phyloP scores from a whole-genome alignment of 2,797 vertebrate species.

The Pseudopleuronectes americanus region DNA sequence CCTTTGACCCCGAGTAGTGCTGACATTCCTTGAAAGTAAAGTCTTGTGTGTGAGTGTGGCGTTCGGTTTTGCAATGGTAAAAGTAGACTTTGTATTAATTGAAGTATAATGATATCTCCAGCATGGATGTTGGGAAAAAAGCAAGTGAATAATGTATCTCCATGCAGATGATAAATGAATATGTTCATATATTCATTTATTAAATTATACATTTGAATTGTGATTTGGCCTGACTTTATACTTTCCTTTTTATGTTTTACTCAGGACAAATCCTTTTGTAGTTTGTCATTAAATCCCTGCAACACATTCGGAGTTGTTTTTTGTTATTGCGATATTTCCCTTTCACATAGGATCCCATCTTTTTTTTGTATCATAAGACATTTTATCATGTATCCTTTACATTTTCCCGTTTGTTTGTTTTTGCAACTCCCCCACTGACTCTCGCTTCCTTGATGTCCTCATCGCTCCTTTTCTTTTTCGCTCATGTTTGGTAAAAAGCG shows the following conservation, averaged over 20 bases:
- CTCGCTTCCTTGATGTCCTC: constrained; percentile 7
- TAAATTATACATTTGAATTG: constrained; percentile 76
- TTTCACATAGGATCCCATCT: background rate
- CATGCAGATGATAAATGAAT: constrained; percentile 78
- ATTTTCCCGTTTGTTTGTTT: background rate
- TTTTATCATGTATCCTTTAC: background rate
- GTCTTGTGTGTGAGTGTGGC: constrained; percentile 56
- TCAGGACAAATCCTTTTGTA: background rate
- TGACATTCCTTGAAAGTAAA: constrained; percentile 82
- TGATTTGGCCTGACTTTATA: constrained; percentile 52
- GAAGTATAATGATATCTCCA: constrained; percentile 81
- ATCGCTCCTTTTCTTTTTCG: constrained; percentile 8
- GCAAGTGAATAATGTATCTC: constrained; percentile 80
- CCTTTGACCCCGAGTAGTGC: constrained; percentile 80
- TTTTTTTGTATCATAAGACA: background rate
- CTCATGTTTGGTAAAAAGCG: constrained; percentile 18
- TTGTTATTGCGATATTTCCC: constrained; percentile 3
- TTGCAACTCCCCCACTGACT: background rate
- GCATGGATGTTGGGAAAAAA: constrained; percentile 37
- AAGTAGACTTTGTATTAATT: constrained; percentile 79
- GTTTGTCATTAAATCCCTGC: background rate
- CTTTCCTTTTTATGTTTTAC: constrained; percentile 6
- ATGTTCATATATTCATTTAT: constrained; percentile 83
- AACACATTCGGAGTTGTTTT: constrained; percentile 4
- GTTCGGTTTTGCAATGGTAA: constrained; percentile 80